Base-by-base conservation (phyloP, 2,888 invertebrate genomes). In the Eristalinus sepulchralis region DNA sequence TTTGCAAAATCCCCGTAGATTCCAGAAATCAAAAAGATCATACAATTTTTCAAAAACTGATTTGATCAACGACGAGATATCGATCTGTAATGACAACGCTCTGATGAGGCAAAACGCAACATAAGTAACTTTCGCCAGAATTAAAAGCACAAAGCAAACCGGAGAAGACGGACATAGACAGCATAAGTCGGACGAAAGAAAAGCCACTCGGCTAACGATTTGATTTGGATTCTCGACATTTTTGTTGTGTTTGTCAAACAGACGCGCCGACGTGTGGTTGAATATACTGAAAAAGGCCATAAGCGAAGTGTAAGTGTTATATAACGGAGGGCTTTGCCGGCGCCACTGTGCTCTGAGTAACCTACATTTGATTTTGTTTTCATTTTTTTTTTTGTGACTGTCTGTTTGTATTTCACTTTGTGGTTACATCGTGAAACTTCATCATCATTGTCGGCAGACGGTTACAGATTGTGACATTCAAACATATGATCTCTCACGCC, bases 341-440 rank as follows among this genome's bases (percentile, higher is more conserved):
- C 64, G 27, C 64, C 36, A 64, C 64, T 36, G 11, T 34, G 63
- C 24, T 39, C 17, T 47, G 20, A 22, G 36, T 64, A 64, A 64
- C 64, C 47, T 64, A 64, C 64, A 64, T 64, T 64, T 64, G 39
- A 64, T 11, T 34, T 17, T 10, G 17, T 64, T 64, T 64, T 64
- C 17, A 31, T 64, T 36, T 64, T 22, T 64, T 39, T 39, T 39
- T 8, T 20, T 64, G 1, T 4, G 11, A 36, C 3, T 63, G 6
- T 20, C 17, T 22, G n/a, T 60, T 60, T 31, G n/a, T 63, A n/a
- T 27, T 57, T 57, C 57, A 57, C 22, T 57, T 24, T 57, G 22
- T 57, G 57, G 24, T 27, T 57, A 27, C 24, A 57, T 24, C 22
- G 24, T 57, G 57, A 57, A 57, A 47, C 47, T 47, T 47, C 47